phyloP scores from a whole-genome alignment of 2,113 vertebrate genomes.

The Triplophysa rosa region DNA sequence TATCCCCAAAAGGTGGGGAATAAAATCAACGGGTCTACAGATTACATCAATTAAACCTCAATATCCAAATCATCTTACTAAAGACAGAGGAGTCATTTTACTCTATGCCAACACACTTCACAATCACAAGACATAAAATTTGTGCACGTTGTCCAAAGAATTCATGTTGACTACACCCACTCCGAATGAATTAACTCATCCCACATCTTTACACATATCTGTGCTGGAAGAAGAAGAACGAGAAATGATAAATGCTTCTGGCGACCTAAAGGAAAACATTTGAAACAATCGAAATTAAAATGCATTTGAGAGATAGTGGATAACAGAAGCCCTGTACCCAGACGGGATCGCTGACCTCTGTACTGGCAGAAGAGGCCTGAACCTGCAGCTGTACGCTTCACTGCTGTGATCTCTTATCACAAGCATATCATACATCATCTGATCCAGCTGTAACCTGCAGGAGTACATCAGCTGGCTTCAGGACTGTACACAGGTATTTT shows the following conservation, averaged over 20 bases:
- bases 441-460: neutral
- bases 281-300: neutral
- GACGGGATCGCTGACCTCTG: neutral
- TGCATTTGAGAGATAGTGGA: neutral
- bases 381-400: neutral
- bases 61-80: neutral
- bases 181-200: neutral
- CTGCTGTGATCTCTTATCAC: neutral
- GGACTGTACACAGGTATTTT: neutral
- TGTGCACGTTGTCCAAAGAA: neutral
- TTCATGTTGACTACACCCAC: constrained; percentile 14
- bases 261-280: neutral
- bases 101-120: neutral
- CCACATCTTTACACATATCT: neutral
- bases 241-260: neutral
- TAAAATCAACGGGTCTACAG: neutral
- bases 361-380: neutral
- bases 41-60: neutral
- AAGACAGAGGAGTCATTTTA: neutral
- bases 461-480: neutral
- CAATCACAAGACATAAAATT: constrained; percentile 3
- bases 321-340: neutral
- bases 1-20: neutral
- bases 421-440: neutral
- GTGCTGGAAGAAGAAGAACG: no score